Conservation (phyloP, 2,888 invertebrate genomes). For the Eristalis tenax region DNA sequence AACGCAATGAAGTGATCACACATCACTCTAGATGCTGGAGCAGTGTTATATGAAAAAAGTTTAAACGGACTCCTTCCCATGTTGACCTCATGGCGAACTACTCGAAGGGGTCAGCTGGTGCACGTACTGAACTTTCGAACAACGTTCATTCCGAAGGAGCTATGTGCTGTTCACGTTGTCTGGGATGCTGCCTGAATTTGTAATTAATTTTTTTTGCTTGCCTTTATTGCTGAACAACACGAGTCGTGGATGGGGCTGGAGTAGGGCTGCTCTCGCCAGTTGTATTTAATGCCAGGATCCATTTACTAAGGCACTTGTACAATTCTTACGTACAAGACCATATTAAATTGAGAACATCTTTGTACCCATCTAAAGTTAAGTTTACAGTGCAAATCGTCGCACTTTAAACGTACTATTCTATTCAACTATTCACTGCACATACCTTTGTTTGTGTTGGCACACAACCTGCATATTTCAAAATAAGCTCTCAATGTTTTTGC, state of each 20-base stretch:
- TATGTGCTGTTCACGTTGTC: neutral
- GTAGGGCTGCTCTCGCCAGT: neutral
- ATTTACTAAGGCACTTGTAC: neutral
- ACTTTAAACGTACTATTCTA: too few species aligned
- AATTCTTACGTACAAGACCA: too few species aligned
- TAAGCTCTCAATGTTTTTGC: too few species aligned
- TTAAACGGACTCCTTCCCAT: neutral
- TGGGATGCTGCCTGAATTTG: neutral
- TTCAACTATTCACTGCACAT: too few species aligned
- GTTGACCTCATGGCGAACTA: neutral
- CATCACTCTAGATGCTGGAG: constrained; percentile 3
- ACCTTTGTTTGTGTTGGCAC: too few species aligned
- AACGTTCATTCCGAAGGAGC: neutral
- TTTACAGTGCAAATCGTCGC: too few species aligned
- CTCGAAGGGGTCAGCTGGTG: neutral
- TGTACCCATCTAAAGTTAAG: too few species aligned
- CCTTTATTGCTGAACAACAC: neutral
- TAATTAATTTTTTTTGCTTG: neutral
- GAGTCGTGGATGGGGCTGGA: neutral
- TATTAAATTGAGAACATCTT: too few species aligned
- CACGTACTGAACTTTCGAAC: neutral
- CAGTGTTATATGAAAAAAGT: constrained; percentile 18
- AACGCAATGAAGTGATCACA: constrained; percentile 53
- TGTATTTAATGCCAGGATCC: neutral
- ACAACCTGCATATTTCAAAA: too few species aligned